A percentile compares a stretch with the other conserved stretches of the same genome.
Evolutionary conservation across 2,113 vertebrate species (phyloP).

Genomic region (Micronycteris hirsuta): DNA sequence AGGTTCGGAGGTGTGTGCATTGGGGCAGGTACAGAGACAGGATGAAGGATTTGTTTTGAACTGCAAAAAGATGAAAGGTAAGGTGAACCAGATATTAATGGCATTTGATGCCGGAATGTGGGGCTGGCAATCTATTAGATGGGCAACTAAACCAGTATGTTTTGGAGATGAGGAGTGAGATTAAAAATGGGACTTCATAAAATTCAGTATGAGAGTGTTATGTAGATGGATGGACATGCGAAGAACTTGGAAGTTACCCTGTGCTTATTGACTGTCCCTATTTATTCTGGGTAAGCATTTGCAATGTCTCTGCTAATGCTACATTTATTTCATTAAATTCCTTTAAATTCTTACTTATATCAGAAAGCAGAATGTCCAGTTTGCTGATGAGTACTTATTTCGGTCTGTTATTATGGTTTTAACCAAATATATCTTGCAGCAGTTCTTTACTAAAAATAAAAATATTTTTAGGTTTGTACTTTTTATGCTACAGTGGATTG

Average conservation of each 20-base stretch:
- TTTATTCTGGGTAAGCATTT: slow-evolving; percentile 36
- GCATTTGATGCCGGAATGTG: background rate
- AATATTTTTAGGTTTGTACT: slow-evolving; percentile 53
- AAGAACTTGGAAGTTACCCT: background rate
- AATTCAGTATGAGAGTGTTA: background rate
- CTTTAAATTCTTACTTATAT: slow-evolving; percentile 18
- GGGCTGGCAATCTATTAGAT: background rate
- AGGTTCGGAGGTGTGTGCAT: background rate
- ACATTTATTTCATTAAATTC: slow-evolving; percentile 27
- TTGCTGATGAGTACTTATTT: slow-evolving; percentile 44
- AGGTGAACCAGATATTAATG: background rate
- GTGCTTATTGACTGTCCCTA: background rate
- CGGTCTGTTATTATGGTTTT: slow-evolving; percentile 50
- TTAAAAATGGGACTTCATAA: background rate
- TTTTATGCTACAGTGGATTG: slow-evolving; percentile 15
- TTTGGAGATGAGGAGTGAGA: background rate
- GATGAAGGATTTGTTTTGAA: background rate
- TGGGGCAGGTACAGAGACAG: background rate
- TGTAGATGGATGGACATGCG: background rate
- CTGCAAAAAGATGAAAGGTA: background rate
- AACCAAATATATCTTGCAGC: slow-evolving; percentile 39
- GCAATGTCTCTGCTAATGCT: slow-evolving; percentile 2
- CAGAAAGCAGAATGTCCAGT: slow-evolving; percentile 39
- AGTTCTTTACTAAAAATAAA: slow-evolving; percentile 59
- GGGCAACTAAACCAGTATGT: background rate